Conservation (phyloP, 2,113 vertebrate species). For the Myotis davidii region DNA sequence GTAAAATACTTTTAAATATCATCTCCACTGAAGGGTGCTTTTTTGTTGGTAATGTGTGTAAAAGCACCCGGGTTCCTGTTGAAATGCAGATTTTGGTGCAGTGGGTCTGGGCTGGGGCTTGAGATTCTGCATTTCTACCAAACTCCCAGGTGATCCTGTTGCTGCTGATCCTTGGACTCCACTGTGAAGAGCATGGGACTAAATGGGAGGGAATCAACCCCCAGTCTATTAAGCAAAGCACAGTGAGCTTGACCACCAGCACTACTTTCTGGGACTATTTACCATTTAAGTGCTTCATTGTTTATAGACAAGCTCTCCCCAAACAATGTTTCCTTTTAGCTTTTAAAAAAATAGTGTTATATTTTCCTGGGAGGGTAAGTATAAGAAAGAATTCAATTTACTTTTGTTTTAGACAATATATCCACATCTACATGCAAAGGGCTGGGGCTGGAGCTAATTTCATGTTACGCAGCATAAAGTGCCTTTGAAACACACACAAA, state of each 20-base stretch:
- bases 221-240: conserved; percentile 1
- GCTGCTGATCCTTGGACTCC: neutral
- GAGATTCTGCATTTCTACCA: neutral
- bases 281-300: conserved; percentile 17
- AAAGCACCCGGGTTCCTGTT: neutral
- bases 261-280: conserved; percentile 16
- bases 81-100: neutral
- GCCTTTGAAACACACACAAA: conserved; percentile 67
- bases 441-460: conserved; percentile 39
- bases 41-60: neutral
- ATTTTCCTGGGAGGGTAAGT: conserved; percentile 35
- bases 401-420: conserved; percentile 51
- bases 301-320: conserved; percentile 36
- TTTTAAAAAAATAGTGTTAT: neutral
- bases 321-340: conserved; percentile 45
- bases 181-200: neutral
- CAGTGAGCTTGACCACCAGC: neutral
- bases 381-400: conserved; percentile 34
- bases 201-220: neutral
- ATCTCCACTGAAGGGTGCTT: neutral
- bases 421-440: neutral
- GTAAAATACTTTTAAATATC: conserved; percentile 11
- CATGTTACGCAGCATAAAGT: conserved; percentile 49
- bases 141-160: neutral
- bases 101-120: neutral